A percentile compares a stretch with the other conserved stretches of the same genome.
Evolutionary conservation across 1,140 invertebrate genomes (phyloP).

Genomic region (Luehdorfia chinensis): DNA sequence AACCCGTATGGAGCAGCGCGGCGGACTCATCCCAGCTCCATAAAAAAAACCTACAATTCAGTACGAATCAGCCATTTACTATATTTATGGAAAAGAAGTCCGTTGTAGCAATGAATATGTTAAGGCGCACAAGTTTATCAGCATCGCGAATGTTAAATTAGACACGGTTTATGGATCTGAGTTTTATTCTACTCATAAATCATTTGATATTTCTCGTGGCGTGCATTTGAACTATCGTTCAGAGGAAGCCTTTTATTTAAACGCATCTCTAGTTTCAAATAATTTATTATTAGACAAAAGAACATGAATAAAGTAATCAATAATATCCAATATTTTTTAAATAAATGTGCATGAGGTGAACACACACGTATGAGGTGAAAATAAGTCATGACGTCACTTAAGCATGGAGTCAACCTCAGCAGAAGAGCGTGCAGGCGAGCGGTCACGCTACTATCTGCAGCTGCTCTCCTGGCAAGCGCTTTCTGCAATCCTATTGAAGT

Average conservation of each 20-base stretch:
- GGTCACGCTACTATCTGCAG: slow-evolving; percentile 37
- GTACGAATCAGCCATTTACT: too few species aligned
- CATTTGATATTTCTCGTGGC: neutral
- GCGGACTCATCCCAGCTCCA: too few species aligned
- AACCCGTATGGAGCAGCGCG: too few species aligned
- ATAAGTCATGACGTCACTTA: slow-evolving; percentile 76
- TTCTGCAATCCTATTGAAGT: slow-evolving; percentile 54
- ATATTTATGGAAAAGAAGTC: too few species aligned
- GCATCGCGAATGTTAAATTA: slow-evolving; percentile 36
- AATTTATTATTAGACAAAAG: too few species aligned
- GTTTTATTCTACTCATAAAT: neutral
- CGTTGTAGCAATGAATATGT: slow-evolving; percentile 8
- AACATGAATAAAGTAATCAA: too few species aligned
- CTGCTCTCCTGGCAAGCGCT: slow-evolving; percentile 34
- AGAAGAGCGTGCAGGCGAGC: slow-evolving; percentile 75
- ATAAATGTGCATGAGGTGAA: slow-evolving; percentile 56
- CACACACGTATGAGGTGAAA: slow-evolving; percentile 29
- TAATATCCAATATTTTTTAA: too few species aligned
- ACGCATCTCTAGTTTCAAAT: too few species aligned
- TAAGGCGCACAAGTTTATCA: slow-evolving; percentile 27
- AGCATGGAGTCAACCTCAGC: slow-evolving; percentile 78
- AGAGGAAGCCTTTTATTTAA: too few species aligned
- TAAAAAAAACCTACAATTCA: too few species aligned
- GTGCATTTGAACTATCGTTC: too few species aligned
- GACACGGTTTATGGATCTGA: slow-evolving; percentile 21